Conservation (phyloP, 2,113 vertebrate genomes). For the human (Homo sapiens) region DNA sequence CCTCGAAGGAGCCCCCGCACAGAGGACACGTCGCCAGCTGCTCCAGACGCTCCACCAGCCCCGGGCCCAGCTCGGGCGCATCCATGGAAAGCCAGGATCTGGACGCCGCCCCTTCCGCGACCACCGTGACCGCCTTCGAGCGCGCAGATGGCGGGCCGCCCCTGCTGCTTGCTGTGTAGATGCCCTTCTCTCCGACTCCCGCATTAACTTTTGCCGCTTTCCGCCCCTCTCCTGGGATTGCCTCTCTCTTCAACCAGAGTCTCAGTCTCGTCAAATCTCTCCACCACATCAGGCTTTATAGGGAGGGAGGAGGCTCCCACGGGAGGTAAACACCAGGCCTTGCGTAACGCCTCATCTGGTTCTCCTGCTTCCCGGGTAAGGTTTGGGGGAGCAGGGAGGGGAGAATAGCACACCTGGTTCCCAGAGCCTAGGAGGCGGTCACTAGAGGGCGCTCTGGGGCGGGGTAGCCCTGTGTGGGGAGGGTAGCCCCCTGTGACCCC, state of each 20-base stretch:
- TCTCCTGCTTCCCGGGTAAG: slow-evolving; percentile 61
- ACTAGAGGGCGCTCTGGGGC: not conserved
- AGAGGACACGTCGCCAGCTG: slow-evolving; percentile 79
- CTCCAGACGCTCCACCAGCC: slow-evolving; percentile 81
- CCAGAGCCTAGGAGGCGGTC: not conserved
- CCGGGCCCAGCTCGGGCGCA: slow-evolving; percentile 48
- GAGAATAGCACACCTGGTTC: not conserved
- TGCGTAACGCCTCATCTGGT: slow-evolving; percentile 75
- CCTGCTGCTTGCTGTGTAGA: not conserved
- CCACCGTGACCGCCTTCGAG: not conserved
- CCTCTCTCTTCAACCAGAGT: not conserved
- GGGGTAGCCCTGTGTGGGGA: not conserved
- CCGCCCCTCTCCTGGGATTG: not conserved
- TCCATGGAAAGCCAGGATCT: slow-evolving; percentile 55
- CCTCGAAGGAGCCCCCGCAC: slow-evolving; percentile 80
- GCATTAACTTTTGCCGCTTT: slow-evolving; percentile 26
- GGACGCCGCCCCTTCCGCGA: slow-evolving; percentile 7
- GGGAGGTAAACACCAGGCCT: slow-evolving; percentile 79
- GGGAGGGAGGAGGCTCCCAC: slow-evolving; percentile 69
- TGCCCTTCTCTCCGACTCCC: not conserved
- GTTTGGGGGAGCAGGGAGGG: not conserved
- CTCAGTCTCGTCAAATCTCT: not conserved
- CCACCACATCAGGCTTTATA: slow-evolving; percentile 68
- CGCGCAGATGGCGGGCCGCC: not conserved
- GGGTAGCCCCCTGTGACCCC: not conserved